phyloP scores from a whole-genome alignment of 2,888 invertebrate species.

The Zhengitettix transpicula region DNA sequence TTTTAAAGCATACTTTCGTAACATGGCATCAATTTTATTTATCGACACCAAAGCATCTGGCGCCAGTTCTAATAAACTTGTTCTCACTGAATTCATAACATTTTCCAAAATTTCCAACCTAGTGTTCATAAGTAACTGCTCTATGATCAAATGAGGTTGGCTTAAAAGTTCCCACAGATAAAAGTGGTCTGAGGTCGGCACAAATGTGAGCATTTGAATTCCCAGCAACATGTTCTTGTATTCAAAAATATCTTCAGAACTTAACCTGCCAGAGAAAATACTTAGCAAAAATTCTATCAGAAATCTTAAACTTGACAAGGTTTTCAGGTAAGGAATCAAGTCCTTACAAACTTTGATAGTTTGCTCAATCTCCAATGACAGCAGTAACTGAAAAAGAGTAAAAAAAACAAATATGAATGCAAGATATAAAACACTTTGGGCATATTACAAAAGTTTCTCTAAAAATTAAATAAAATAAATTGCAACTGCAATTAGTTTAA shows the following conservation, averaged over 20 bases:
- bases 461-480: too few relatives aligned
- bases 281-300: background rate
- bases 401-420: too few relatives aligned
- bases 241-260: background rate
- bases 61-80: background rate
- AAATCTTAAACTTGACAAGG: background rate
- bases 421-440: too few relatives aligned
- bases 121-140: conserved; percentile 76
- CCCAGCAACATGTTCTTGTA: background rate
- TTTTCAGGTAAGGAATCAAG: background rate
- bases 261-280: background rate
- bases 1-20: conserved; percentile 54
- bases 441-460: too few relatives aligned
- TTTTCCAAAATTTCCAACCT: conserved; percentile 48
- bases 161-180: conserved; percentile 39
- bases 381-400: background rate
- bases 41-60: conserved; percentile 26
- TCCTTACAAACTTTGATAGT: background rate
- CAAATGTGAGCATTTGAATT: background rate
- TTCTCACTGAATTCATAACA: conserved; percentile 28
- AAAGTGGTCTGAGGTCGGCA: background rate
- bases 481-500: too few relatives aligned
- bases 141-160: conserved; percentile 56
- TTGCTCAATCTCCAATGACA: background rate
- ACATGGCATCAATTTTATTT: conserved; percentile 47